Percentiles rank a stretch among this genome's conserved stretches.
These are phyloP conservation scores for Andrena flavipes DNA, from an alignment of 2,888 invertebrate species.

Conservation along the genomic window DNA sequence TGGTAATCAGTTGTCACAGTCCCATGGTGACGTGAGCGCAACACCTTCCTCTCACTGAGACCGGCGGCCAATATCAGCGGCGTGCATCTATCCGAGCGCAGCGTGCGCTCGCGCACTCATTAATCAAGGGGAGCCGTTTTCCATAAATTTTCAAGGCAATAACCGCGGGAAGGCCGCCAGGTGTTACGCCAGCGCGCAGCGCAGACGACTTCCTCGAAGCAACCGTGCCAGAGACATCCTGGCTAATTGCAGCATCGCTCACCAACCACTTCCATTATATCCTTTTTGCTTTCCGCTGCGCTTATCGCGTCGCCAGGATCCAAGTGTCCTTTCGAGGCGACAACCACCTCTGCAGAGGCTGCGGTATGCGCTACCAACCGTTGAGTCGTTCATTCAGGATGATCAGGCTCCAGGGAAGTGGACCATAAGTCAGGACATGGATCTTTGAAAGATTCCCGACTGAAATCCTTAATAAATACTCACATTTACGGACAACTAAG, in stretches of 20 bases:
- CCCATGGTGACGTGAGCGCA: not conserved
- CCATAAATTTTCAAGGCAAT: constrained; percentile 56
- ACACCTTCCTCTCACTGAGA: constrained; percentile 26
- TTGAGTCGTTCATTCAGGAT: constrained; percentile 23
- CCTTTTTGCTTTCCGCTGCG: constrained; percentile 57
- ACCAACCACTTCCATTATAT: constrained; percentile 66
- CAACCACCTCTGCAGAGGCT: constrained; percentile 12
- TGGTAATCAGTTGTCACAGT: too few species aligned
- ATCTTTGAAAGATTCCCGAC: not conserved
- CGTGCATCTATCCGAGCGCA: constrained; percentile 7
- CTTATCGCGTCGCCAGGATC: constrained; percentile 50
- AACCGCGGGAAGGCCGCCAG: constrained; percentile 49
- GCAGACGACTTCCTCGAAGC: constrained; percentile 21
- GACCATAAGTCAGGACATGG: not conserved
- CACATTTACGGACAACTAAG: not conserved
- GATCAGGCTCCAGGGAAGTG: not conserved
- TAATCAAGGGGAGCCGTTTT: constrained; percentile 50
- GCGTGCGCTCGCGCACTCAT: constrained; percentile 31
- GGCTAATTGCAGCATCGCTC: constrained; percentile 75
- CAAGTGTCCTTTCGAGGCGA: constrained; percentile 33
- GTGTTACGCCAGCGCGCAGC: constrained; percentile 71
- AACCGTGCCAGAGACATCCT: constrained; percentile 56
- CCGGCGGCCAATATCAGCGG: constrained; percentile 12
- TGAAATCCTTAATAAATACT: not conserved
- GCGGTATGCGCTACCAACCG: constrained; percentile 42